Percentiles rank a stretch among this genome's conserved stretches.
Conservation (phyloP, 2,888 invertebrate genomes). For the Congeria kusceri region DNA sequence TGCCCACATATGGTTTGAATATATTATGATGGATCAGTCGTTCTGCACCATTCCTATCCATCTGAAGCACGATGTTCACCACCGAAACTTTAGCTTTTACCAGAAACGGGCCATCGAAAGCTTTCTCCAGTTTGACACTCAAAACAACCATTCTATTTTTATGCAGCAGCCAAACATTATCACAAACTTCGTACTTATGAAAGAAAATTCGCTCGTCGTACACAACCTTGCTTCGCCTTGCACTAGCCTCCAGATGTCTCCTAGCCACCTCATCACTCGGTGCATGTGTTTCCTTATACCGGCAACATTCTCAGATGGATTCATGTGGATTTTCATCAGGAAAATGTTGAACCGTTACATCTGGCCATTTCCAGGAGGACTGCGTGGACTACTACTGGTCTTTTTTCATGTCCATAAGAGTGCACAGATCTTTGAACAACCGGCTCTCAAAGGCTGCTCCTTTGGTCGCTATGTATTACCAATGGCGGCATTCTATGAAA, state of each 20-base stretch:
- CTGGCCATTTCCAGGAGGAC: too few relatives aligned
- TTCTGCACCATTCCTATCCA: background rate
- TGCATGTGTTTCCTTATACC: too few relatives aligned
- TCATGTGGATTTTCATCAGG: too few relatives aligned
- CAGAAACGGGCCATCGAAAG: background rate
- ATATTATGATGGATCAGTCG: constrained; percentile 1
- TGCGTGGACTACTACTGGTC: too few relatives aligned
- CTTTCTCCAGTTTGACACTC: background rate
- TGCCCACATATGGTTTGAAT: constrained; percentile 5
- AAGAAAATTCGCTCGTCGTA: too few relatives aligned
- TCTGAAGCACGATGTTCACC: background rate
- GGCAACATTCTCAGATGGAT: too few relatives aligned
- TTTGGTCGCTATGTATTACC: constrained; percentile 19
- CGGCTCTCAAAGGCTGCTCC: constrained; percentile 33
- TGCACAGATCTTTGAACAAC: constrained; percentile 32
- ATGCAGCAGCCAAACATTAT: background rate
- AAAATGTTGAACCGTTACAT: too few relatives aligned
- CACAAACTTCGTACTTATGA: too few relatives aligned
- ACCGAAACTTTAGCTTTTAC: background rate
- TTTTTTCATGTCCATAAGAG: constrained; percentile 22
- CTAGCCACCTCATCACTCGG: too few relatives aligned
- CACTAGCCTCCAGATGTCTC: too few relatives aligned
- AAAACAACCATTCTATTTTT: background rate
- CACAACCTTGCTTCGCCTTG: too few relatives aligned
- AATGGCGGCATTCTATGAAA: too few relatives aligned